Percentiles rank a stretch among this genome's conserved stretches.
Evolutionary conservation across 1,140 invertebrate genomes (phyloP).

Genomic region (Sarcophaga peregrina): DNA sequence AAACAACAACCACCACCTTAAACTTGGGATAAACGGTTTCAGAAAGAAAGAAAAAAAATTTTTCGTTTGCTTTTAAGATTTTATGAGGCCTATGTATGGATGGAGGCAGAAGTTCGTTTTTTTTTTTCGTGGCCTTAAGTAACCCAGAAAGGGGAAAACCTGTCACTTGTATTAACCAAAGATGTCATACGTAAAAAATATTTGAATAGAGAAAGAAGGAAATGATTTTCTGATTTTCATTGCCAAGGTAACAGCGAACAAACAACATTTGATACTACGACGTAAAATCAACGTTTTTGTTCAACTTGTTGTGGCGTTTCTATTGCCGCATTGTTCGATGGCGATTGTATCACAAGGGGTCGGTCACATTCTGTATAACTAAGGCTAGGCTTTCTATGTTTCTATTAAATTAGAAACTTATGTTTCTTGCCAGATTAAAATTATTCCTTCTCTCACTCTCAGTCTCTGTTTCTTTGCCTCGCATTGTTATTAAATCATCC

Average conservation of each 20-base stretch:
- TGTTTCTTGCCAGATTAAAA: constrained; percentile 64
- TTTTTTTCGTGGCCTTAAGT: not conserved
- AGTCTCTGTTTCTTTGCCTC: too few relatives aligned
- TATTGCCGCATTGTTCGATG: too few relatives aligned
- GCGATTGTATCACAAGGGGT: too few relatives aligned
- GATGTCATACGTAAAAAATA: not conserved
- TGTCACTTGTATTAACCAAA: constrained; percentile 35
- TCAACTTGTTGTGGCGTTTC: too few relatives aligned
- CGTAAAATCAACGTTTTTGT: too few relatives aligned
- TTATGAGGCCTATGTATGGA: not conserved
- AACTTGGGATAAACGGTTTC: not conserved
- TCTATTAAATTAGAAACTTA: constrained; percentile 66
- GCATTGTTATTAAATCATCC: constrained; percentile 1
- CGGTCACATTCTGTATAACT: too few relatives aligned
- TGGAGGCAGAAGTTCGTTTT: too few relatives aligned
- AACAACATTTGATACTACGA: not conserved
- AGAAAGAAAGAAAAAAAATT: too few relatives aligned
- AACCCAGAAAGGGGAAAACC: constrained; percentile 7
- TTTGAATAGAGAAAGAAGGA: too few relatives aligned
- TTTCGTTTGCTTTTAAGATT: constrained; percentile 28
- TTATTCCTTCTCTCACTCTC: constrained; percentile 43
- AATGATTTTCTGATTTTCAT: not conserved
- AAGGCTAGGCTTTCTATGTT: not conserved
- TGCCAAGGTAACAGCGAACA: constrained; percentile 9
- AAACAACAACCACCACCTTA: not conserved